Evolutionary conservation across 2,113 vertebrate species (phyloP), one percentile per base, ranked within the genome.

Genomic region (Phasianus colchicus): DNA sequence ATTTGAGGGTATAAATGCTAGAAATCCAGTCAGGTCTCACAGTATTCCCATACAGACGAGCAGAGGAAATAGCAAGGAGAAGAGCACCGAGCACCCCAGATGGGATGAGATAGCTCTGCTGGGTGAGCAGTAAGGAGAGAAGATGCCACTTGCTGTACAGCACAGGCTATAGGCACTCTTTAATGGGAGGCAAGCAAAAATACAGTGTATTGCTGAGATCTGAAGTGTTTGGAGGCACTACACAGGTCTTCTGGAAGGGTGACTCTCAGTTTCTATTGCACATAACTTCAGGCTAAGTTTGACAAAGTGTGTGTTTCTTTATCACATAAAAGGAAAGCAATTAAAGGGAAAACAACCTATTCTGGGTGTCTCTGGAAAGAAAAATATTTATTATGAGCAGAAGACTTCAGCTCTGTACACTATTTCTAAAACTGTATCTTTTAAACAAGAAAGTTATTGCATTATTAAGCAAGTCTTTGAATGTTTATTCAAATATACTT

Each of bases 191-290:
- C 58, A 38, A 15, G 3, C 3, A 2, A 21, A 63, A 64, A 43
- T 32, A 25, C 0, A 0, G 36, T 10, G 34, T 9, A 36, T 43
- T 0, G 0, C 36, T 64, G 27, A 14, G 12, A 58, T 29, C 15
- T 16, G 42, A 50, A 36, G 38, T 14, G 16, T 61, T 61, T 52
- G n/a, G 38, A 3, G 22, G 43, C 11, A 38, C 2, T 2, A 2
- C 15, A 6, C 13, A 10, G 13, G 9, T 14, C 17, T 58, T 73
- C 27, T 1, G 30, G 10, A 5, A 10, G 63, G 55, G 13, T 27
- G 22, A 11, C 15, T 60, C 43, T 40, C 21, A 9, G 19, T 47
- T 81, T 77, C 52, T 52, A 10, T 84, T 66, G 29, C 22, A 4
- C 0, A 1, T 19, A 16, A 40, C 32, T 64, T 89, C 50, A 77